Conservation (phyloP, 2,113 vertebrate genomes). For the Catharus minimus region DNA sequence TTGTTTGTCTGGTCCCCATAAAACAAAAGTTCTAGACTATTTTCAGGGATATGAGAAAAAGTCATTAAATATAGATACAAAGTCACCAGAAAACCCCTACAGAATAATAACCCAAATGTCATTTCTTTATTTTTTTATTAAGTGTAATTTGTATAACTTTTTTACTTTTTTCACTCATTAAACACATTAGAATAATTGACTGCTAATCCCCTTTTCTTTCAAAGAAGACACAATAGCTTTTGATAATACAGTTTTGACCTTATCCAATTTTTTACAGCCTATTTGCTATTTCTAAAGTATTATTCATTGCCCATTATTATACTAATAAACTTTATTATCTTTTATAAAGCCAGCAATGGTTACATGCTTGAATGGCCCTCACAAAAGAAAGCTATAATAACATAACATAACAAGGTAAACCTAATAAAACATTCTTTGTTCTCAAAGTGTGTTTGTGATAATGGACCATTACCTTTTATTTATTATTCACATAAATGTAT, state of each 20-base stretch:
- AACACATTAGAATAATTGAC: background rate
- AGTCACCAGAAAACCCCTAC: background rate
- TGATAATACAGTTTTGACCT: conserved; percentile 37
- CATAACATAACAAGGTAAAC: conserved; percentile 68
- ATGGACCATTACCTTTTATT: conserved; percentile 67
- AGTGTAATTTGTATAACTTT: background rate
- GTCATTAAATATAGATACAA: background rate
- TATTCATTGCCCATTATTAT: conserved; percentile 58
- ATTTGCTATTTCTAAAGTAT: conserved; percentile 39
- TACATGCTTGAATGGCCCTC: conserved; percentile 55
- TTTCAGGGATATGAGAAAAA: background rate
- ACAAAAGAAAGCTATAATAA: conserved; percentile 48
- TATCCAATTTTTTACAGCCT: conserved; percentile 26
- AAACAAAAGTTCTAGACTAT: background rate
- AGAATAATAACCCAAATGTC: background rate
- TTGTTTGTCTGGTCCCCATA: background rate
- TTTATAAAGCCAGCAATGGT: conserved; percentile 40
- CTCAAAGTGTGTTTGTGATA: conserved; percentile 37
- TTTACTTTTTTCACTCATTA: background rate
- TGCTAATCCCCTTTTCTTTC: background rate
- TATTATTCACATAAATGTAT: conserved; percentile 60
- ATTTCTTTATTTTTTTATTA: background rate
- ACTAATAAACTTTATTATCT: conserved; percentile 72
- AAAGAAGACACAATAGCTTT: background rate
- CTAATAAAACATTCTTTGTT: conserved; percentile 71